Base-by-base conservation (phyloP, 2,888 invertebrate species). In the Bellardia pandia region DNA sequence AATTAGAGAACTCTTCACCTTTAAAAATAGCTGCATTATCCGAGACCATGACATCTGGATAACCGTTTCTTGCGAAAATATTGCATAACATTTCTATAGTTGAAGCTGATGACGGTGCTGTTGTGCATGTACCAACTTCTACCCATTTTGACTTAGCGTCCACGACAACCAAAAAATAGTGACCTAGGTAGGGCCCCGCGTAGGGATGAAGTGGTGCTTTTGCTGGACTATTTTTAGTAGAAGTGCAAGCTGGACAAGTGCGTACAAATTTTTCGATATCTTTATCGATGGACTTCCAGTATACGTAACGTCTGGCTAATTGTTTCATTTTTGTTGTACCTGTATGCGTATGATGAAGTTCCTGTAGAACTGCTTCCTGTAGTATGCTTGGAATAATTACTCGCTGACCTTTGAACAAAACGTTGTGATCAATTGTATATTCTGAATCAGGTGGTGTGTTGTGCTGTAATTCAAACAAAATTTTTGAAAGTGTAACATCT, bases 281-380 rank as follows among this genome's bases (percentile, higher is more conserved):
- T 16, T 88, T 86, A 77, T 92, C 90, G 30, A 92, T 86, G 7
- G 82, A 74, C 8, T 89, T 90, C 90, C 90, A 91, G 86, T 87
- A 91, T 33, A 91, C 90, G 84, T 90, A 89, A 11, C 88, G 84
- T 45, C 90, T 76, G 1, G 90, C 90, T 23, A 90, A 68, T n/a
- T 89, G 89, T 88, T 91, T 92, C 90, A 91, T 91, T 72, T 89
- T 89, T n/a, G 89, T 40, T 7, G 90, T 88, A 2, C 91, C 91
- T 13, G 89, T 88, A 71, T 92, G 91, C 3, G 89, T 85, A 7
- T 69, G 75, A 77, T 91, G 90, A 8, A 91, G 79, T 45, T 88
- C 86, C 40, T 81, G n/a, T 16, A 90, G 66, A 30, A 90, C 77
- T 14, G 58, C 8, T n/a, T 60, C 13, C 53, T 69, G 53, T n/a